Percentiles rank a stretch among this genome's conserved stretches.
Evolutionary conservation across 2,113 vertebrate species (phyloP).

Genomic region (Fukomys damarensis): DNA sequence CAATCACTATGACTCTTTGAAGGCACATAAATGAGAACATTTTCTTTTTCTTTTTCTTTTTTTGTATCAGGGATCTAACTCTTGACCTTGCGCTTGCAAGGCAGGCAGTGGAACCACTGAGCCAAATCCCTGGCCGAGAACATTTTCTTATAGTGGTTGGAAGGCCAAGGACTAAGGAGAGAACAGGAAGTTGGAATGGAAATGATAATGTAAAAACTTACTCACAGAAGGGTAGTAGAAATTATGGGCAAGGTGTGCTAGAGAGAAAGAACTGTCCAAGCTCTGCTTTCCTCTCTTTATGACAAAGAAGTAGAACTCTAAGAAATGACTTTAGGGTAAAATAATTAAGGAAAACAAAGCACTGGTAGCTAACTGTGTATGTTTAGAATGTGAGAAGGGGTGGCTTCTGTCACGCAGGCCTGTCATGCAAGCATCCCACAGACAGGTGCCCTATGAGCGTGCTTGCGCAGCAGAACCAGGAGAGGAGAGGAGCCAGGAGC

Average conservation of each 20-base stretch:
- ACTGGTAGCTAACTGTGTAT: neutral
- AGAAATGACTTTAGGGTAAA: neutral
- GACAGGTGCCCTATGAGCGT: neutral
- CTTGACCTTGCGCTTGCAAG: too few species aligned
- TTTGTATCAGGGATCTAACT: too few species aligned
- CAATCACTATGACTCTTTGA: neutral
- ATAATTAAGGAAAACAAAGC: neutral
- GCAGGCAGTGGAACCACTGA: too few species aligned
- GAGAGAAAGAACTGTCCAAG: neutral
- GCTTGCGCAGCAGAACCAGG: rapidly evolving
- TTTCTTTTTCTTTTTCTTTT: too few species aligned
- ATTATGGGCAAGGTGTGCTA: neutral
- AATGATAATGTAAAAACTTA: neutral
- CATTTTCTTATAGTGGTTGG: neutral
- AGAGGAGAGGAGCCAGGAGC: neutral
- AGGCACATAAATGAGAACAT: neutral
- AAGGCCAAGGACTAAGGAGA: neutral
- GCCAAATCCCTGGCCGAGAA: too few species aligned
- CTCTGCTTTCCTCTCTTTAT: neutral
- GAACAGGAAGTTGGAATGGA: neutral
- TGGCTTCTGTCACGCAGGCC: neutral
- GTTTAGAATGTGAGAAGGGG: neutral
- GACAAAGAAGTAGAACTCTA: neutral
- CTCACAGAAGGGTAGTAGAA: neutral
- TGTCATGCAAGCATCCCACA: neutral